Evolutionary conservation across 2,113 vertebrate genomes (phyloP).

Genomic region (Archilochus colubris): DNA sequence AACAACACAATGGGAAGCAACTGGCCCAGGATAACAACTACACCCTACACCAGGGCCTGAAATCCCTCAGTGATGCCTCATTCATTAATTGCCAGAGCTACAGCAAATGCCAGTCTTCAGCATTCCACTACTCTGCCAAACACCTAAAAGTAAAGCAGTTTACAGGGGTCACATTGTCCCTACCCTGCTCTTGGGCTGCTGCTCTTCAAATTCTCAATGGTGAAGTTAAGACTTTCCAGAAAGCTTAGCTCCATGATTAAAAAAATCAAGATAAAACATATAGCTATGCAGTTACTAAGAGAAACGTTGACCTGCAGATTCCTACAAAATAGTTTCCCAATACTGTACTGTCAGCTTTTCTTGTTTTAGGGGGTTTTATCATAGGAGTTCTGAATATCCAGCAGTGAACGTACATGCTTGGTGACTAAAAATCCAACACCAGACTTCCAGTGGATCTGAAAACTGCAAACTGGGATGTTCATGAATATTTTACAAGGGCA

Average conservation of each 20-base stretch:
- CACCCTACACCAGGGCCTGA: not conserved
- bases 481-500: not conserved
- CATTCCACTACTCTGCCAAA: not conserved
- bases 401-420: not conserved
- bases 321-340: not conserved
- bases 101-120: not conserved
- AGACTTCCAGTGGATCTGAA: not conserved
- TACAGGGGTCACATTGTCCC: not conserved
- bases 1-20: not conserved
- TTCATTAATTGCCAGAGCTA: not conserved
- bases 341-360: not conserved
- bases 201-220: not conserved
- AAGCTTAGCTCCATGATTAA: not conserved
- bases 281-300: not conserved
- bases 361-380: not conserved
- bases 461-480: not conserved
- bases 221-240: not conserved
- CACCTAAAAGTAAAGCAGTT: not conserved
- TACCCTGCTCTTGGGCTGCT: not conserved
- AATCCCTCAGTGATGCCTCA: not conserved
- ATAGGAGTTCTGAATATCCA: not conserved
- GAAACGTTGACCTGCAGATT: not conserved
- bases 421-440: not conserved
- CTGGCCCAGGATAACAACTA: rapidly evolving
- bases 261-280: not conserved